Base-by-base conservation (phyloP, 1,140 invertebrate species). In the Pygmarrhopalites habei region DNA sequence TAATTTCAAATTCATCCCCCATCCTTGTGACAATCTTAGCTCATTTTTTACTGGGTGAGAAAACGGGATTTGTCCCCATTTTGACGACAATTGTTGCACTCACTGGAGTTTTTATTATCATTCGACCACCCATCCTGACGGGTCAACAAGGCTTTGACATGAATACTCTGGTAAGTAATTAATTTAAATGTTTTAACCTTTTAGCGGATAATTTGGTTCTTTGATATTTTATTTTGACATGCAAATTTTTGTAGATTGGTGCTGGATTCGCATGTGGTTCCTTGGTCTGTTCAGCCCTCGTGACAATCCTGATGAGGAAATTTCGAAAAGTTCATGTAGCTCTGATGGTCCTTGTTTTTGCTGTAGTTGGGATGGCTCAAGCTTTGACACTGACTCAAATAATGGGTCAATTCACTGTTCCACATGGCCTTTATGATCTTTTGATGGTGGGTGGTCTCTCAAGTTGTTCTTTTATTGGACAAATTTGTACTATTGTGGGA, bases 21-120 rank as follows among this genome's bases (percentile, higher is more conserved):
- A 41, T 63, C 15, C 26, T 67, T 0, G 41, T 39, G 1, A 63
- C 57, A 10, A 25, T 67, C 26, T 14, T 67, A 10, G 60, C 65
- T 26, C 65, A 63, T 59, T 63, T 67, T 39, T 12, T 67, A n/a
- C 23, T 68, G 0, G 39, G 41, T 0, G 66, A 68, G 41, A 51
- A 58, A 56, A 64, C 62, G 23, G 62, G 56, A 1, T 4, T 61
- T 28, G 23, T 65, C 19, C 46, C 49, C 5, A 41, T 64, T 1
- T 15, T 62, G 14, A 44, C 58, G 2, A 62, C 66, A 1, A 2
- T 64, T 29, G 21, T 62, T 14, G 59, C 66, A 5, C 21, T 65
- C 0, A 7, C 4, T 10, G 66, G 66, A 28, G 56, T 65, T 15
- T 21, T 43, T 3, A 19, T 68, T 23, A 62, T 68, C 12, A 62